Evolutionary conservation across 2,113 vertebrate genomes (phyloP), one percentile per base, ranked within the genome.

Genomic region (Scatophagus argus): DNA sequence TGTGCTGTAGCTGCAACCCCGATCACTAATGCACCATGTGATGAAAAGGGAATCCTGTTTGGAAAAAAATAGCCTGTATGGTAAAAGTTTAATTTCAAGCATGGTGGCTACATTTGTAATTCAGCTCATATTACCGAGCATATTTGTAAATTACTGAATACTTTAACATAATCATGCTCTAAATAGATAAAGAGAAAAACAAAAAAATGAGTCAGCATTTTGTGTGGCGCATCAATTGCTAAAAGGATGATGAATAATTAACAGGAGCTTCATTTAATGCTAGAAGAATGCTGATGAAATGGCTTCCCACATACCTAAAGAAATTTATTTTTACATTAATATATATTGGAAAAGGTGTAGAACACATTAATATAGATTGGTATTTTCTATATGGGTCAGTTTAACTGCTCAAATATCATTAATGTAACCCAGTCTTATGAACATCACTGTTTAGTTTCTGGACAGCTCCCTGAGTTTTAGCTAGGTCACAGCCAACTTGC

Each of bases 361-460:
- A 85, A 91, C 79, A 77, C 78, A 93, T 94, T 95, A 93, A 92
- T 94, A 93, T 94, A 94, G 73, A 92, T 93, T 75, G 88, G 39
- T 82, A 90, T 88, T 70, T 83, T 90, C 64, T 70, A 81, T 85
- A 87, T 85, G 60, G 88, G 86, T 91, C 85, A 88, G 70, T 90
- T 90, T 79, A 89, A 83, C 74, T 54, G 69, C 56, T 91, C 83
- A 88, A 80, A 87, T 84, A 67, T 86, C 81, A 87, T 82, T 71
- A 73, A 58, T 67, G 78, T 82, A 87, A 77, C 65, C 58, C 21
- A 1, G 59, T 46, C 79, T 86, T 83, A 91, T 64, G 55, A 85
- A 86, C 77, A 81, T 52, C 49, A 17, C 65, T n/a, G 52, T 29
- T 51, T 66, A 34, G 51, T 78, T 84, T 74, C 62, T 41, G 36